A percentile compares a stretch with the other conserved stretches of the same genome.
phyloP scores from a whole-genome alignment of 2,888 invertebrate species.

The Noctuana brunneofusca region DNA sequence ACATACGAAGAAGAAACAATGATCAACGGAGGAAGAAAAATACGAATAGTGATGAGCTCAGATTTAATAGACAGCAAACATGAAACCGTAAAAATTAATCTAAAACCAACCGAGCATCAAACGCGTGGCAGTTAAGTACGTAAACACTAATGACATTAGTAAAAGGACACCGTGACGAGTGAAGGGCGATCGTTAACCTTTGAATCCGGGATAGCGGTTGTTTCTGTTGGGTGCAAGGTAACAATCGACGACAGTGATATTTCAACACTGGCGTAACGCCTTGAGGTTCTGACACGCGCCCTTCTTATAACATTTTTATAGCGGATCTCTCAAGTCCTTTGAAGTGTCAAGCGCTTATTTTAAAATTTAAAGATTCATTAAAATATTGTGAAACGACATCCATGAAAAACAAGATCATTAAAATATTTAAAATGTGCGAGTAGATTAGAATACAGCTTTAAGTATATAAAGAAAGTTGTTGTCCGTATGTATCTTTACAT shows the following conservation, averaged over 20 bases:
- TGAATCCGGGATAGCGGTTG: constrained; percentile 31
- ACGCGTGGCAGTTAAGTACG: constrained; percentile 41
- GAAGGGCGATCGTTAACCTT: constrained; percentile 68
- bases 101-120: constrained; percentile 21
- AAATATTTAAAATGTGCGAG: neutral
- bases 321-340: constrained; percentile 12
- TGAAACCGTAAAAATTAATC: constrained; percentile 10
- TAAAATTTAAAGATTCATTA: constrained; percentile 6
- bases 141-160: constrained; percentile 56
- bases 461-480: no score
- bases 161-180: constrained; percentile 53
- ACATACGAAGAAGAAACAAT: no score
- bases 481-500: no score
- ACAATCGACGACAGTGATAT: constrained; percentile 24
- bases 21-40: no score
- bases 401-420: neutral
- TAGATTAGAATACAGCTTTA: neutral
- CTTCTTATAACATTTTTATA: constrained; percentile 18
- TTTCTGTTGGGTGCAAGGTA: constrained; percentile 23
- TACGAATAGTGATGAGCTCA: neutral
- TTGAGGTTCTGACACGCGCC: constrained; percentile 6
- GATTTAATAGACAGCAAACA: neutral
- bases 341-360: constrained; percentile 11
- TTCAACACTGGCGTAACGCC: constrained; percentile 18
- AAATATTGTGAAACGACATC: neutral